Evolutionary conservation across 1,140 invertebrate genomes (phyloP).

Genomic region (Drosophila equinoxialis): DNA sequence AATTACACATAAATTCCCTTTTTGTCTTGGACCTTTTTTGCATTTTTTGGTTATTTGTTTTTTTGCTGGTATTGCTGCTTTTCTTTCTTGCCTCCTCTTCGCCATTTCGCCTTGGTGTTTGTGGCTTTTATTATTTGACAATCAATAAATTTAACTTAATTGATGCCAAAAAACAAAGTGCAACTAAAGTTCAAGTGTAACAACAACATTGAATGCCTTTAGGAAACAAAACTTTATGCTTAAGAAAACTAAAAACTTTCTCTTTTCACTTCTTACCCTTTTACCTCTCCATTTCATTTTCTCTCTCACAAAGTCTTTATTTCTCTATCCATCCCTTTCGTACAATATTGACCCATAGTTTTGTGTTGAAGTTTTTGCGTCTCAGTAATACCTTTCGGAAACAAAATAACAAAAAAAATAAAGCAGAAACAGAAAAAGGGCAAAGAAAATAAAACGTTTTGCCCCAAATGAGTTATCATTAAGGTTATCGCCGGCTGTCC

Average conservation of each 20-base stretch:
- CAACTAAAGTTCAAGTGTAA: conserved; percentile 33
- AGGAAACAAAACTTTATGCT: neutral
- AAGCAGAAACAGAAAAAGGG: neutral
- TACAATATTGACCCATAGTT: conserved; percentile 9
- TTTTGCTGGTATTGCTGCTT: neutral
- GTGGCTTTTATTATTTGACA: conserved; percentile 25
- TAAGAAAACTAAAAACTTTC: conserved; percentile 7
- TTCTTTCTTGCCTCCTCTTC: neutral
- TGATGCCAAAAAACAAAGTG: conserved; percentile 37
- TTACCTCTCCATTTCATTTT: neutral
- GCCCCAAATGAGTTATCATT: conserved; percentile 32
- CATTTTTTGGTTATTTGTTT: neutral
- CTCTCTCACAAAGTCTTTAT: neutral
- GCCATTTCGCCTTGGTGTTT: conserved; percentile 1
- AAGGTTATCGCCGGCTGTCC: conserved; percentile 26
- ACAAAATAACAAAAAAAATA: neutral
- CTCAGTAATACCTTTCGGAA: neutral
- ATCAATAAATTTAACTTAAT: conserved; percentile 38
- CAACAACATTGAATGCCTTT: conserved; percentile 18
- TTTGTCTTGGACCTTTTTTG: neutral
- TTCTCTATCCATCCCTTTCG: neutral
- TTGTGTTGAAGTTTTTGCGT: conserved; percentile 16
- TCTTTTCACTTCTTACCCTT: neutral
- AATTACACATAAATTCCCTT: conserved; percentile 10
- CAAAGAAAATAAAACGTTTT: conserved; percentile 24